phyloP scores from a whole-genome alignment of 1,140 invertebrate species.

The Teleogryllus occipitalis region DNA sequence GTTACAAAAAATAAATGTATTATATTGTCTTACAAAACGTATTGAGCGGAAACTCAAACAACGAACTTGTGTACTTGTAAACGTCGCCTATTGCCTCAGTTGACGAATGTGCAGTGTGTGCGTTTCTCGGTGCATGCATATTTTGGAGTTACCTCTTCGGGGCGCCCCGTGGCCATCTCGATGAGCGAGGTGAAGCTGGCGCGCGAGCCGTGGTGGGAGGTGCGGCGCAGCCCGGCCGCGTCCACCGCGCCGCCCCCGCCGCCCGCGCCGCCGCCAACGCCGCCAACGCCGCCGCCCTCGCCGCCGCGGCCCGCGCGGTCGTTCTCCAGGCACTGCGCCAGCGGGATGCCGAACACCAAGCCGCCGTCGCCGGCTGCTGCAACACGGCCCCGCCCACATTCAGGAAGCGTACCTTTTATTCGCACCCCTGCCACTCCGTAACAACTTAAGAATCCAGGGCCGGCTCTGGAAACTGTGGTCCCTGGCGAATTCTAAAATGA shows the following conservation, averaged over 20 bases:
- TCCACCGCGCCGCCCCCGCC: constrained; percentile 35
- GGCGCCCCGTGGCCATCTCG: constrained; percentile 41
- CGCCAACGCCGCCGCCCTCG: constrained; percentile 19
- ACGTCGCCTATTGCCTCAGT: too few relatives aligned
- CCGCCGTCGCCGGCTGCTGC: constrained; percentile 31
- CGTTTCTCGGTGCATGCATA: too few relatives aligned
- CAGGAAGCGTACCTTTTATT: too few relatives aligned
- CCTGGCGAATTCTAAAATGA: too few relatives aligned
- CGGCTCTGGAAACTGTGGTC: too few relatives aligned
- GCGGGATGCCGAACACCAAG: constrained; percentile 73
- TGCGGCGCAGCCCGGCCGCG: constrained; percentile 40
- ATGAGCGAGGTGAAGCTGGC: constrained; percentile 60
- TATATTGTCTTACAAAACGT: too few relatives aligned
- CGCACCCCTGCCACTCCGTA: too few relatives aligned
- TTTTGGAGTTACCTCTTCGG: constrained; percentile 46
- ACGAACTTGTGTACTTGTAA: too few relatives aligned
- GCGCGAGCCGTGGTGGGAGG: constrained; percentile 52
- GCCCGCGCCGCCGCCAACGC: constrained; percentile 27
- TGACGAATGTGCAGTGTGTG: too few relatives aligned
- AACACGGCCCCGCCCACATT: background rate
- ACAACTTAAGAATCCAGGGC: too few relatives aligned
- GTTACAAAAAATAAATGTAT: too few relatives aligned
- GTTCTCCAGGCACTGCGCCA: constrained; percentile 72
- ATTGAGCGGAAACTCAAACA: too few relatives aligned
- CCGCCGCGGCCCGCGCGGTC: constrained; percentile 38